Evolutionary conservation across 2,888 invertebrate species (phyloP), one percentile per base, ranked within the genome.

Genomic region (Nebria brevicollis): DNA sequence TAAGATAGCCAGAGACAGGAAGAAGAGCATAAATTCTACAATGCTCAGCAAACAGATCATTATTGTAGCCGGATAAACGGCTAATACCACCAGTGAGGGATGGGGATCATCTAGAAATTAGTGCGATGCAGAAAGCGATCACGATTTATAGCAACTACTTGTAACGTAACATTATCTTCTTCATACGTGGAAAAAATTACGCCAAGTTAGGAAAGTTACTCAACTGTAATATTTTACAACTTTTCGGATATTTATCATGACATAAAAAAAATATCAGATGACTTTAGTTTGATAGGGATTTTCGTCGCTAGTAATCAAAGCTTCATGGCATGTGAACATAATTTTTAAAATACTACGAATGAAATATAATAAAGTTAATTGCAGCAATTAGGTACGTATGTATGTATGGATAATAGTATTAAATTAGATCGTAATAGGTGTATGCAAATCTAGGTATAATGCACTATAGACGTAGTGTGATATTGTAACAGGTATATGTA

Each of bases 41-140:
- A 34, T 72, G 78, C 2, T 72, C 64, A 43, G 34, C 34, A 66
- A 78, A 73, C 77, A 78, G 78, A 73, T 73, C 73, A 73, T 78
- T 73, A 15, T 25, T 26, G 78, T 42, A 73, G 78, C 66, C 65
- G 78, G 78, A 78, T 78, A 78, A 78, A 65, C 74, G 41, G 10
- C 73, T 78, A 78, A 78, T 78, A 73, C 73, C 72, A 25, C 1
- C 43, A 13, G 54, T 20, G 20, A 20, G 20, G 20, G 20, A 20
- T 20, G 54, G 66, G 65, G 77, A 78, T 78, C 78, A 78, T 73
- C 73, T 20, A 66, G 72, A 78, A 78, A 78, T 78, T 72, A 78
- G 78, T 73, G 78, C 68, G 15, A 70, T 34, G 20, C 20, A 20
- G 20, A 70, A 34, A 8, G 54, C 54, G 54, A 54, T 54, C 4